Conservation (phyloP, 2,888 invertebrate genomes). For the Acanthosoma haemorrhoidale region DNA sequence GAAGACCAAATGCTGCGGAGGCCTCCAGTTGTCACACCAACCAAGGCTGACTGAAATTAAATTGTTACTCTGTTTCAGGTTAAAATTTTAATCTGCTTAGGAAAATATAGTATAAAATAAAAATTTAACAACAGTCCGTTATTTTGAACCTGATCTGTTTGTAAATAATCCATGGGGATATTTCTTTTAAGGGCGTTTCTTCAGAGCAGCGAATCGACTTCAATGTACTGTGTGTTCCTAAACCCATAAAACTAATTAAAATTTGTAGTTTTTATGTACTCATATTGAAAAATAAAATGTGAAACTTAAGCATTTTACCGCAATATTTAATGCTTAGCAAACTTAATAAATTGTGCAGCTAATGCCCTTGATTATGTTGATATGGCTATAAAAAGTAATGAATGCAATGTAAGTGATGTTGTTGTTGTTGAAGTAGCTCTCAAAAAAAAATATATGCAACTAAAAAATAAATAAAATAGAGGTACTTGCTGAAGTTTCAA, state of each 20-base stretch:
- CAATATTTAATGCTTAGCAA: slow-evolving; percentile 1
- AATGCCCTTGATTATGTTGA: too few relatives aligned
- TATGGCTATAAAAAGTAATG: too few relatives aligned
- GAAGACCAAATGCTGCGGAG: slow-evolving; percentile 66
- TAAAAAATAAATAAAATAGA: too few relatives aligned
- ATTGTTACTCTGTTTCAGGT: not conserved
- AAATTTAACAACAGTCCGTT: not conserved
- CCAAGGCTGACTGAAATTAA: slow-evolving; percentile 38
- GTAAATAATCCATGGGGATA: slow-evolving; percentile 23
- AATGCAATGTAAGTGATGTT: too few relatives aligned
- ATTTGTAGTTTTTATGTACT: not conserved
- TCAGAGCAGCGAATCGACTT: not conserved
- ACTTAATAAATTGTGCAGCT: not conserved
- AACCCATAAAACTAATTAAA: slow-evolving; percentile 6
- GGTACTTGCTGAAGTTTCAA: too few relatives aligned
- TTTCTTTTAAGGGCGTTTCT: not conserved
- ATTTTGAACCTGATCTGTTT: slow-evolving; percentile 27
- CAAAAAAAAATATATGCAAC: too few relatives aligned
- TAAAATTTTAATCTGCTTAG: not conserved
- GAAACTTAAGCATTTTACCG: too few relatives aligned
- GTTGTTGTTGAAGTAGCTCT: too few relatives aligned
- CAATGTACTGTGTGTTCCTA: not conserved
- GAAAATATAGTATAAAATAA: not conserved
- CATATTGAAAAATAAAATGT: not conserved
- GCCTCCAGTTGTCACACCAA: slow-evolving; percentile 68